Percentiles rank a stretch among this genome's conserved stretches.
phyloP scores from a whole-genome alignment of 2,888 invertebrate species.

The Teleiodes luculella region DNA sequence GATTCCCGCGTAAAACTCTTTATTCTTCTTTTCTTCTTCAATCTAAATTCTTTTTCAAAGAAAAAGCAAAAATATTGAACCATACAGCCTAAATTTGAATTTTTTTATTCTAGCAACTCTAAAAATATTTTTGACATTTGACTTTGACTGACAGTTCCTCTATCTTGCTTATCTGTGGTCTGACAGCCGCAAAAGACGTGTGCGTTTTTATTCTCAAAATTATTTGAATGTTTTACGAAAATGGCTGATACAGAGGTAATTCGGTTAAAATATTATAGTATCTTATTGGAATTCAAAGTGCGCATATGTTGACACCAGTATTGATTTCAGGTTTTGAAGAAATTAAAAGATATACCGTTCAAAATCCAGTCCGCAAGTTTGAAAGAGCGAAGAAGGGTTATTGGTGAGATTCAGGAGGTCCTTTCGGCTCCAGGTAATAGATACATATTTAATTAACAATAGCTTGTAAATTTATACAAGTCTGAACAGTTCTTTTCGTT shows the following conservation, averaged over 20 bases:
- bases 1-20: too few species aligned
- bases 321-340: conserved; percentile 79
- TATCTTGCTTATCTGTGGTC: conserved; percentile 40
- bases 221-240: conserved; percentile 63
- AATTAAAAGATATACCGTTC: conserved; percentile 85
- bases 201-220: conserved; percentile 38
- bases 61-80: too few species aligned
- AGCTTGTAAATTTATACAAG: not conserved
- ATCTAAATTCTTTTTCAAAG: too few species aligned
- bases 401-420: conserved; percentile 83
- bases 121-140: conserved; percentile 14
- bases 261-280: conserved; percentile 12
- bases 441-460: not conserved
- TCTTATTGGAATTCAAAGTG: conserved; percentile 15
- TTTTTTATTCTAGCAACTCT: not conserved
- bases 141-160: conserved; percentile 20
- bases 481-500: not conserved
- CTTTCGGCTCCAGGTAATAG: conserved; percentile 84
- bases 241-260: conserved; percentile 85
- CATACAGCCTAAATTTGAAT: too few species aligned
- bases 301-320: conserved; percentile 25
- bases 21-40: too few species aligned
- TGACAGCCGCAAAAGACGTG: conserved; percentile 39
- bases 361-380: conserved; percentile 85
- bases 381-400: conserved; percentile 82